These are phyloP conservation scores for Saxidomus purpurata DNA, from an alignment of 1,140 invertebrate species.

Conservation along the genomic window DNA sequence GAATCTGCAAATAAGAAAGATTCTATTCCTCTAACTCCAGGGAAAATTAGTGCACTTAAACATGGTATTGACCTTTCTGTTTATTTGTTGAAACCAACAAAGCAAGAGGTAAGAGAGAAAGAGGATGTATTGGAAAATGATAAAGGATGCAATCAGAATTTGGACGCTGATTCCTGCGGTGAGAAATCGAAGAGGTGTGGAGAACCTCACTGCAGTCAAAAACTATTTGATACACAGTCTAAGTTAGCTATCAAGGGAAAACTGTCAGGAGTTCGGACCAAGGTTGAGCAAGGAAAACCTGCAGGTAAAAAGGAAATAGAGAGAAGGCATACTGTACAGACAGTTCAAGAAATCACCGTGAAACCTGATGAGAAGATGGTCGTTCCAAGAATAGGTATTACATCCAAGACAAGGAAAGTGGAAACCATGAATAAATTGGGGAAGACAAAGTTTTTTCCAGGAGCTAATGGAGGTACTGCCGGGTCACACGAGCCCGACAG, in stretches of 20 bases:
- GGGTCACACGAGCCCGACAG: not conserved
- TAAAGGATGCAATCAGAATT: not conserved
- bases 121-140: not conserved
- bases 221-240: slow-evolving; percentile 37
- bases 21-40: slow-evolving; percentile 40
- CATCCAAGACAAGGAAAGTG: slow-evolving; percentile 11
- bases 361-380: not conserved
- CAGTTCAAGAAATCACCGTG: slow-evolving; percentile 35
- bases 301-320: slow-evolving; percentile 28
- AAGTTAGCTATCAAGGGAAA: slow-evolving; percentile 46
- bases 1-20: not conserved
- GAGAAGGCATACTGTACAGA: slow-evolving; percentile 52
- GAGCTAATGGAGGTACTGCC: not conserved
- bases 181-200: not conserved
- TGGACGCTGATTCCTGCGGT: too few relatives aligned
- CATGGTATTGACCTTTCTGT: slow-evolving; percentile 55
- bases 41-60: slow-evolving; percentile 53
- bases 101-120: not conserved
- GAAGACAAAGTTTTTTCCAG: not conserved
- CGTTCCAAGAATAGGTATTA: slow-evolving; percentile 27
- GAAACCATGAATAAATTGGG: not conserved
- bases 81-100: slow-evolving; percentile 57
- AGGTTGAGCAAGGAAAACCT: slow-evolving; percentile 31
- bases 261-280: slow-evolving; percentile 46
- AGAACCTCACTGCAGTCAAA: not conserved